Percentiles rank a stretch among this genome's conserved stretches.
These are phyloP conservation scores for Ctenopoma multispine DNA, from an alignment of 2,797 vertebrate species.

Conservation along the genomic window DNA sequence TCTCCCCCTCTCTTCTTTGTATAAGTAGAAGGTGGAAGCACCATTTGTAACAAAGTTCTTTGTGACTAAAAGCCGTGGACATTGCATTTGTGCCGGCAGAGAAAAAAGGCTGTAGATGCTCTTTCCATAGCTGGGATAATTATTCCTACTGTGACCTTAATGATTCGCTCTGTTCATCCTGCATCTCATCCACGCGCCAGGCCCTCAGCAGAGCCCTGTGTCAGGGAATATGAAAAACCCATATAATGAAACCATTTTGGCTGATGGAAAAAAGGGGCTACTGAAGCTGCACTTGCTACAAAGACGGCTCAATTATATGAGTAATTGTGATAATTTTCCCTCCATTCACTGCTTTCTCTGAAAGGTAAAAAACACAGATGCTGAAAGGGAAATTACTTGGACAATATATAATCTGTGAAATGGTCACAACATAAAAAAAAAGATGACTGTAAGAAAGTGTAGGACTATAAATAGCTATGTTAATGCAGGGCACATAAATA, in stretches of 20 bases:
- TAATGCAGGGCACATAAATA: constrained; percentile 83
- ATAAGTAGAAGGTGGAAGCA: constrained; percentile 99
- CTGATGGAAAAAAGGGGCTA: constrained; percentile 99
- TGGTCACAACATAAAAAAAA: constrained; percentile 85
- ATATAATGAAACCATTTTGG: constrained; percentile 99
- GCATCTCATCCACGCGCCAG: constrained; percentile 99
- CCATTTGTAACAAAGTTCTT: constrained; percentile 99
- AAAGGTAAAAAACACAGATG: constrained; percentile 97
- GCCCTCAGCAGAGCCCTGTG: constrained; percentile 97
- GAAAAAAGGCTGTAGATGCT: constrained; percentile 99
- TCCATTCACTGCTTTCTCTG: constrained; percentile 99
- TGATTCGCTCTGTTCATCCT: constrained; percentile 99
- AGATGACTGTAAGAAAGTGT: constrained; percentile 95
- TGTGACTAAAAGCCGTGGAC: constrained; percentile 99
- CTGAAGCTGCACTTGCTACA: constrained; percentile 99
- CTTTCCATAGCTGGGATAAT: constrained; percentile 99
- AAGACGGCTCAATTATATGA: constrained; percentile 99
- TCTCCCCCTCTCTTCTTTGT: constrained; percentile 88
- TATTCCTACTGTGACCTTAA: constrained; percentile 99
- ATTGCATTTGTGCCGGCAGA: constrained; percentile 98
- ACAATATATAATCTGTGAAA: constrained; percentile 96
- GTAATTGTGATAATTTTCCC: constrained; percentile 99
- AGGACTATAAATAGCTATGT: constrained; percentile 88
- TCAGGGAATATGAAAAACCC: constrained; percentile 99
- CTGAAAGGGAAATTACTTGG: constrained; percentile 99